phyloP scores from a whole-genome alignment of 2,888 invertebrate species.

The Schizotus pectinicornis region DNA sequence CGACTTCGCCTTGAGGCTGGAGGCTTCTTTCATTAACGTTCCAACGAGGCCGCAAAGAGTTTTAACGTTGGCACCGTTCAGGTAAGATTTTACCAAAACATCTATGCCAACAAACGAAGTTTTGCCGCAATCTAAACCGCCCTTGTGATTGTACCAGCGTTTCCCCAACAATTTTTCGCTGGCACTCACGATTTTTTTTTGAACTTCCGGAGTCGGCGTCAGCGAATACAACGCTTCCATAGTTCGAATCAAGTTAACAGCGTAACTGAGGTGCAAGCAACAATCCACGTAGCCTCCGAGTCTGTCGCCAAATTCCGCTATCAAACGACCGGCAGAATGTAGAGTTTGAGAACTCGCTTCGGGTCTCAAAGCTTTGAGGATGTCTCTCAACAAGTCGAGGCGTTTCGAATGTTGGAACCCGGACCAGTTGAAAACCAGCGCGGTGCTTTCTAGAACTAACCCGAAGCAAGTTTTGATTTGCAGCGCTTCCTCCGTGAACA shows the following conservation, averaged over 20 bases:
- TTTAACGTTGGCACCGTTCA: slow-evolving; percentile 64
- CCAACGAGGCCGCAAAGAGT: slow-evolving; percentile 66
- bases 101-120: slow-evolving; percentile 59
- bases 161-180: slow-evolving; percentile 66
- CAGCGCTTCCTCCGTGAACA: slow-evolving; percentile 62
- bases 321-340: slow-evolving; percentile 50
- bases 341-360: slow-evolving; percentile 42
- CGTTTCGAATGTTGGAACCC: slow-evolving; percentile 55
- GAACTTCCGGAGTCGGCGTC: slow-evolving; percentile 54
- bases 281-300: slow-evolving; percentile 61
- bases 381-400: slow-evolving; percentile 58
- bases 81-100: slow-evolving; percentile 68
- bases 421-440: slow-evolving; percentile 62
- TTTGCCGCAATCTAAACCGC: slow-evolving; percentile 69
- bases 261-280: slow-evolving; percentile 64
- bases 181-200: slow-evolving; percentile 60
- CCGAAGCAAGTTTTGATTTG: slow-evolving; percentile 59
- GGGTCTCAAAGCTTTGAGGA: slow-evolving; percentile 60
- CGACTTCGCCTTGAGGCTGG: slow-evolving; percentile 63
- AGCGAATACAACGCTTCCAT: slow-evolving; percentile 61
- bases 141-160: slow-evolving; percentile 73
- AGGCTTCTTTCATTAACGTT: slow-evolving; percentile 62
- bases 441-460: slow-evolving; percentile 55
- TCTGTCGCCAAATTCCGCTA: slow-evolving; percentile 54
- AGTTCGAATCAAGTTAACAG: slow-evolving; percentile 63